Base-by-base conservation (phyloP, 2,113 vertebrate species). In the Sorex araneus region DNA sequence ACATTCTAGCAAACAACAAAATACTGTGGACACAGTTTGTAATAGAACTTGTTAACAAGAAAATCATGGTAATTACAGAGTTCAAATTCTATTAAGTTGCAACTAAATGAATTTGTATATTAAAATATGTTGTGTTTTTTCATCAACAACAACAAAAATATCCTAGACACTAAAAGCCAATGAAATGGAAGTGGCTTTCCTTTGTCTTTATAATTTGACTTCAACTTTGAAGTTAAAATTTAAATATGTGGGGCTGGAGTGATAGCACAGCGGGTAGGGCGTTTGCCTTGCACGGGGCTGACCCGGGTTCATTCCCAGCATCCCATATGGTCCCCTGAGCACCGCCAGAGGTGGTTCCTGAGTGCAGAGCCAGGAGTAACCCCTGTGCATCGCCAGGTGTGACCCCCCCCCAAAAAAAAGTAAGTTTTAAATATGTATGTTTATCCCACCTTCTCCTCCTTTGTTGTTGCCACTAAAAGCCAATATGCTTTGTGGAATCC, bases 101-200 rank as follows among this genome's bases (percentile, higher is more conserved):
- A 73, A 64, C 54, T 18, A 79, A 94, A 73, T 82, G 74, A 66
- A 90, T 82, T 81, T 86, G 15, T 47, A 81, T 81, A 94, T 92
- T 93, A 50, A 85, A 89, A 88, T 12, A 63, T 30, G 3, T 27
- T 92, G 87, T 34, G 60, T 45, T 40, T 40, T 40, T 40, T 40
- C 40, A 7, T 40, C 7, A 50, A 50, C 47, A 50, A 50, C 47
- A 50, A 7, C 7, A 50, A 50, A 50, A 50, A 50, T 10, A 50
- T 50, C 47, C 47, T 50, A 50, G 47, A 50, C 47, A 50, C 47
- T 50, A 50, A 50, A 50, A 50, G 10, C 47, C 47, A 50, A 50
- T 7, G 9, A 90, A 73, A 66, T 60, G n/a, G 74, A 79, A 94
- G 69, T 28, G 76, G 57, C 57, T 60, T 60, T 60, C 30, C 57